Evolutionary conservation across 2,888 invertebrate species (phyloP).

Genomic region (Resseliella maxima): DNA sequence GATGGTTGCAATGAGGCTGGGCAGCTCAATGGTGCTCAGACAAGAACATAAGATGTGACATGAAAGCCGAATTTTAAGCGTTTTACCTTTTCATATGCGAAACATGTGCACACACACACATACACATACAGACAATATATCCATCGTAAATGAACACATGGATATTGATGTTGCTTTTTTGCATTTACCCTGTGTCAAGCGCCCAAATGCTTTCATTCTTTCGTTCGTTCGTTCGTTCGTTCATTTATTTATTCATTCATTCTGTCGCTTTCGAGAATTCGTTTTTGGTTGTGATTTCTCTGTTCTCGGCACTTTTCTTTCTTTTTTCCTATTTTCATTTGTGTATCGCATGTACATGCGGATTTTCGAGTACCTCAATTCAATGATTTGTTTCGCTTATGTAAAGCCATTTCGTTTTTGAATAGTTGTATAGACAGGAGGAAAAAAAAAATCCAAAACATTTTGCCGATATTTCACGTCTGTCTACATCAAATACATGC

Average conservation of each 20-base stretch:
- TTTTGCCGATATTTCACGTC: constrained; percentile 23
- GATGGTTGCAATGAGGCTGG: not conserved
- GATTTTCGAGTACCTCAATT: not conserved
- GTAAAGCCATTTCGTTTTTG: not conserved
- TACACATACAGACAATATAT: not conserved
- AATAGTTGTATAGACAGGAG: not conserved
- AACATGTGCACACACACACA: not conserved
- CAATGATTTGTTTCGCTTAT: not conserved
- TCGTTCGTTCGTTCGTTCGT: not conserved
- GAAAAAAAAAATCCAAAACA: not conserved
- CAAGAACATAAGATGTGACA: constrained; percentile 15
- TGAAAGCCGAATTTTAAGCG: constrained; percentile 25
- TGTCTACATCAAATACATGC: constrained; percentile 20
- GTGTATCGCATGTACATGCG: not conserved
- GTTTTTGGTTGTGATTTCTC: not conserved
- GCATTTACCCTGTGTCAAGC: not conserved
- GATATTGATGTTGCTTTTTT: constrained; percentile 23
- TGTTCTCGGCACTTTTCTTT: not conserved
- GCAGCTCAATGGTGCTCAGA: constrained; percentile 1
- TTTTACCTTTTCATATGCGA: not conserved
- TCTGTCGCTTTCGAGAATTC: not conserved
- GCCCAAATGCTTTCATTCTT: not conserved
- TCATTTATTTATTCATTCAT: constrained; percentile 12
- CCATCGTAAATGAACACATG: no score
- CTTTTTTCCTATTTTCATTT: not conserved